Evolutionary conservation across 2,888 invertebrate genomes (phyloP).

Genomic region (Clunio marinus): DNA sequence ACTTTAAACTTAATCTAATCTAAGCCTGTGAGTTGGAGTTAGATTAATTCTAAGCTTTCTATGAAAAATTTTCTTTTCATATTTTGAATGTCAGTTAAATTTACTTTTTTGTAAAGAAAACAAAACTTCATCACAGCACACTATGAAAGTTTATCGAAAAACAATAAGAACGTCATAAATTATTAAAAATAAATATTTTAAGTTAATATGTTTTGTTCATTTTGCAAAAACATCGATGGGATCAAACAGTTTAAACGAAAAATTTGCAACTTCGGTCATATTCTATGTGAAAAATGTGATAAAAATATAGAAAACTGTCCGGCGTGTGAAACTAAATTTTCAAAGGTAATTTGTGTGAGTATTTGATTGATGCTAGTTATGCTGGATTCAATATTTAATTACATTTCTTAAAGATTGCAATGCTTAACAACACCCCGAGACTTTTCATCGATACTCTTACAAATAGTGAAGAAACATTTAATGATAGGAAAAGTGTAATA

Average conservation of each 20-base stretch:
- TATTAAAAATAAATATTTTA: too few species aligned
- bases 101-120: too few species aligned
- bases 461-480: neutral
- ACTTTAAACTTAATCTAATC: too few species aligned
- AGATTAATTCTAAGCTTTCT: too few species aligned
- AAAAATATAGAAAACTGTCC: neutral
- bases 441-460: neutral
- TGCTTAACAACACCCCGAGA: neutral
- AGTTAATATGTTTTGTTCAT: constrained; percentile 20
- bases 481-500: too few species aligned
- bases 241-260: neutral
- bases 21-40: too few species aligned
- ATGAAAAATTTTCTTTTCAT: too few species aligned
- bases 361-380: neutral
- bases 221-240: neutral
- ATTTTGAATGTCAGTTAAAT: too few species aligned
- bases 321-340: neutral
- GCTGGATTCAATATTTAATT: neutral
- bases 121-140: too few species aligned
- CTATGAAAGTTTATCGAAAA: too few species aligned
- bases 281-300: constrained; percentile 12
- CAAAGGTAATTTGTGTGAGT: constrained; percentile 13
- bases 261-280: constrained; percentile 15
- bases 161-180: too few species aligned
- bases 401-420: neutral